Base-by-base conservation (phyloP, 2,113 vertebrate genomes). In the Mobula birostris region DNA sequence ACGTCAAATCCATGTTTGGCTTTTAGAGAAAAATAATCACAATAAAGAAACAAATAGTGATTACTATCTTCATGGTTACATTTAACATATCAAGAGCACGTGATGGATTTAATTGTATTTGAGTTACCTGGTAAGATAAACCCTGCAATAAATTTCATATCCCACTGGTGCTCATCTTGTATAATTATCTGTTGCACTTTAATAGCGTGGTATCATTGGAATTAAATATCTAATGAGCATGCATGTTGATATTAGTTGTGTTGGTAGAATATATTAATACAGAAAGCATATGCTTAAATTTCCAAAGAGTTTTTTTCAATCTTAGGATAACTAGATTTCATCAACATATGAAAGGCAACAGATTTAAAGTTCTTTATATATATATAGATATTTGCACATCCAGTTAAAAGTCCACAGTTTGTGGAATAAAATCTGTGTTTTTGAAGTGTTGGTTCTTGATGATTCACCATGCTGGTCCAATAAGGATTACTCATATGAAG, bases 351-450 rank as follows among this genome's bases (percentile, higher is more conserved):
- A 85, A 56, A 58, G 48, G 58, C 63, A 8, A 32, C 63, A 91
- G 63, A 15, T 91, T 91, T 66, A 21, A 14, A 66, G 63, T 68
- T 19, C 15, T 7, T 36, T 36, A 48, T 48, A 48, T 48, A 36
- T 36, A 48, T 56, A 48, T 48, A 76, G 70, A 74, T 93, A 27
- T 24, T 76, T 48, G 40, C 8, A 93, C 29, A 76, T 56, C 0
- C 68, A 93, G 40, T 72, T 93, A 48, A 93, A 93, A 72, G 40
- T 72, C 40, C 90, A 92, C 63, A 66, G 15, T 63, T 90, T 90
- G 61, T 19, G 63, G 61, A 90, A 90, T 32, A 90, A 48, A 48
- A 61, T 68, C 85, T 68, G 85, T n/a, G 76, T 79, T 36, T 11
- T n/a, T 66, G 85, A 68, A 90, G 32, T 29, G n/a, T n/a, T 68